phyloP scores from a whole-genome alignment of 2,113 vertebrate species.

The Artemisiospiza belli region DNA sequence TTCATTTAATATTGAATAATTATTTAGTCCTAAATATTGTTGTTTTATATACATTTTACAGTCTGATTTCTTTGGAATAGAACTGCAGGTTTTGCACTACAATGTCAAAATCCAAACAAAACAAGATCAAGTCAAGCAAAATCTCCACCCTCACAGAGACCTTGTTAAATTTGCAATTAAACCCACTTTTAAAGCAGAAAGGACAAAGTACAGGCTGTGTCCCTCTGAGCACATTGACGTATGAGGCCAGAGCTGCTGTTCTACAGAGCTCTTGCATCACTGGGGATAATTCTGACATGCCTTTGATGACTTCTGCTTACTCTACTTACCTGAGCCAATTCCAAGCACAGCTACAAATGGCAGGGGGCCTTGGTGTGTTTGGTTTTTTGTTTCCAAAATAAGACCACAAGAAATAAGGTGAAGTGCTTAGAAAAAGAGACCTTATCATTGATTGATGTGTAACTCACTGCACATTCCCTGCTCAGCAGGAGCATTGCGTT shows the following conservation, averaged over 20 bases:
- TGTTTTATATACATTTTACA: neutral
- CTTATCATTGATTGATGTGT: rapidly evolving
- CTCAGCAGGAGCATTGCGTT: neutral
- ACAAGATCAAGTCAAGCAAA: neutral
- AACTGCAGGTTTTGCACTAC: neutral
- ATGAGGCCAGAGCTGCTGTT: neutral
- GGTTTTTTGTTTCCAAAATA: neutral
- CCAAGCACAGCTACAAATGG: neutral
- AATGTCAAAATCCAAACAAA: neutral
- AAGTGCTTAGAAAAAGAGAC: neutral
- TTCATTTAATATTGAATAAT: neutral
- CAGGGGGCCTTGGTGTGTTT: neutral
- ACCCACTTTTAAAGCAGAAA: neutral
- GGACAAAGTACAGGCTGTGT: neutral
- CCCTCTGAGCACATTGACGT: neutral
- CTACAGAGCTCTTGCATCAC: neutral
- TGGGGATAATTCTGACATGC: neutral
- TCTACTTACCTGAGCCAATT: neutral
- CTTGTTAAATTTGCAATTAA: neutral
- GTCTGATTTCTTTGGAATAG: neutral
- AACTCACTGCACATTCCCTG: neutral
- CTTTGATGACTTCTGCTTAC: neutral
- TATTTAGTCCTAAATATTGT: neutral
- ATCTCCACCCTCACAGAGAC: neutral
- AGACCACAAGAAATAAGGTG: neutral